Conservation (phyloP, 2,113 vertebrate genomes). For the Zapus hudsonius region DNA sequence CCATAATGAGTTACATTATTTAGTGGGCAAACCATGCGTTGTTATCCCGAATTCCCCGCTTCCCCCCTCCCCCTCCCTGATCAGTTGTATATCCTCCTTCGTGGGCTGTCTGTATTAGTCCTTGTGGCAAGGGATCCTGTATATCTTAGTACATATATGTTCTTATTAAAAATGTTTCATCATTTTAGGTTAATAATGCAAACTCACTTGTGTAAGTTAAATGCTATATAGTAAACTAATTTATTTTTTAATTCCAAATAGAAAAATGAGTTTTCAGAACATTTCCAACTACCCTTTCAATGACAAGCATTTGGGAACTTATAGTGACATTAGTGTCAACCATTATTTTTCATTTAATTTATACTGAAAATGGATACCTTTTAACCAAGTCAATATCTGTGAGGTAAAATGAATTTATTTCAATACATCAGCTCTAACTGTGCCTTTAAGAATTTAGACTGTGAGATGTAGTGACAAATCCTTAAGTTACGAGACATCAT, state of each 20-base stretch:
- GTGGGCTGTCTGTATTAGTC: no score
- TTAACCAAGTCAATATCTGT: conserved; percentile 26
- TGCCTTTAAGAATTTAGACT: background rate
- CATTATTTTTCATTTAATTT: background rate
- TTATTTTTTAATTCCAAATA: conserved; percentile 25
- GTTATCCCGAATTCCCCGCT: no score
- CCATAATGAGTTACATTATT: no score
- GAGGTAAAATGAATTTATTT: background rate
- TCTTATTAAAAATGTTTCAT: background rate
- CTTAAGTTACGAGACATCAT: background rate
- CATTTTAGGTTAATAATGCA: background rate
- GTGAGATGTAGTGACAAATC: background rate
- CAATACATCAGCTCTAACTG: background rate
- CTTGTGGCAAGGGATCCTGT: no score
- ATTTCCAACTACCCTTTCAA: background rate
- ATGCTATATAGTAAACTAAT: background rate
- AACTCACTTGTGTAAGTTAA: background rate
- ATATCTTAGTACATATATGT: background rate
- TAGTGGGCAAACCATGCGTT: no score
- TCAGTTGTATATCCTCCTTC: no score
- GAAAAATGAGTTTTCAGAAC: background rate
- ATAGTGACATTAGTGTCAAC: background rate
- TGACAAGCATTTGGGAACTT: background rate
- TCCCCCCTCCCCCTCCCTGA: no score
- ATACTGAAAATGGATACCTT: background rate